phyloP scores from a whole-genome alignment of 2,113 vertebrate genomes.

The Accipiter virgatus region DNA sequence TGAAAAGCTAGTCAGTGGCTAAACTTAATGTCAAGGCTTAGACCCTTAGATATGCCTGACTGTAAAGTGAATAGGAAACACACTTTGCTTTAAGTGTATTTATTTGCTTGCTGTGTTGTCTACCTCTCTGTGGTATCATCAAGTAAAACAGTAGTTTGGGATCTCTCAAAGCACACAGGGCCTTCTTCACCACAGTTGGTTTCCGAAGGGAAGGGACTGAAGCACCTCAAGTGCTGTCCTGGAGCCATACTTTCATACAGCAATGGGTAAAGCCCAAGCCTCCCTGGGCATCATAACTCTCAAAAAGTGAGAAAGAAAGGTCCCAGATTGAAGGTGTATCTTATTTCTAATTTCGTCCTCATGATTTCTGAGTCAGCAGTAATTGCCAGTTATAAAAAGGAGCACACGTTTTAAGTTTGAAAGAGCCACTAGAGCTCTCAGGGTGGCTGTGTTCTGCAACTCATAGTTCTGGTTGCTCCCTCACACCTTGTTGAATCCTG shows the following conservation, averaged over 20 bases:
- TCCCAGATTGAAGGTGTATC: background rate
- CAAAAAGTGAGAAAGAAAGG: background rate
- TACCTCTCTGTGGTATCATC: background rate
- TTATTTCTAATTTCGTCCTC: background rate
- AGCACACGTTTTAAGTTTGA: background rate
- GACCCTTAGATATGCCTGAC: background rate
- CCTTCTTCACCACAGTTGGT: background rate
- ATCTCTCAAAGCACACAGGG: background rate
- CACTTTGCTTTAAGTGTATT: background rate
- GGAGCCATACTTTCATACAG: background rate
- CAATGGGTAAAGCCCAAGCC: background rate
- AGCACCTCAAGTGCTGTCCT: background rate
- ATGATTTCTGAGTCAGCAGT: background rate
- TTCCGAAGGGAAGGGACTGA: background rate
- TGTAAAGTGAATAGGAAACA: background rate
- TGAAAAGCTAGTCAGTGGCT: background rate
- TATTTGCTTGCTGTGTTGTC: background rate
- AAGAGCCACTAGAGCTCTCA: background rate
- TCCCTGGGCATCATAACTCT: background rate
- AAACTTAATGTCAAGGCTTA: background rate
- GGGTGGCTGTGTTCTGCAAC: background rate
- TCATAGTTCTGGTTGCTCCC: background rate
- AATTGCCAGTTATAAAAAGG: background rate
- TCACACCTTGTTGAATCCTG: background rate
- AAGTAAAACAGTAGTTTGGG: background rate